Base-by-base conservation (phyloP, 1,140 invertebrate species). In the Drepana arcuata region DNA sequence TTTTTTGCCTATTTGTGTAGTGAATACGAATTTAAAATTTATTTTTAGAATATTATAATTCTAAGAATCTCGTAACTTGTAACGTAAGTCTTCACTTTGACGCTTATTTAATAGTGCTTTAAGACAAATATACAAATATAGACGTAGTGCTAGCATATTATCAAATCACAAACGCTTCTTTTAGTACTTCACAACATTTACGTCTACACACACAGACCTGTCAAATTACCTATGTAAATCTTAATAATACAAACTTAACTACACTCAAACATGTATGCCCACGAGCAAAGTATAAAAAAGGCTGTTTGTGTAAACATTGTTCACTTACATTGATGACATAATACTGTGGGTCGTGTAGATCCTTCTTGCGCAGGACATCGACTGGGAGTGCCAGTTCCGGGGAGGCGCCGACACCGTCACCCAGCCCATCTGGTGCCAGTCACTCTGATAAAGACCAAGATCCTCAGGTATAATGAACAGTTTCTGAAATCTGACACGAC, bases 381-480 rank as follows among this genome's bases (percentile, higher is more conserved):
- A 81, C 77, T 32, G 74, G 74, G 11, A 75, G 72, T 16, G 77
- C 77, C 23, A 78, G 73, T 18, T 78, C 73, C 4, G 73, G 73
- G 7, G 77, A 81, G 33, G 78, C 63, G 10, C 80, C 67, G 31
- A 83, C 66, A 23, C 86, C 62, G 44, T 87, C 67, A 1, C 85
- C 87, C 0, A 85, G 82, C 41, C 78, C 81, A 2, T 79, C 84
- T 12, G 85, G 84, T 18, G 86, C 86, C 36, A 86, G 87, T 47
- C 87, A 86, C 46, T 89, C 82, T 7, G 82, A 84, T 32, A 84
- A 84, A 49, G 82, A 84, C 30, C 82, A 84, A 57, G 82, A 84
- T 50, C 79, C 82, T 21, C 82, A 84, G 75, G 82, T 84, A 64
- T n/a, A n/a, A n/a, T n/a, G n/a, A n/a, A n/a, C n/a, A n/a, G 32